Percentiles rank a stretch among this genome's conserved stretches.
Conservation (phyloP, 2,797 vertebrate species). For the Hypotaenidia philippensis region DNA sequence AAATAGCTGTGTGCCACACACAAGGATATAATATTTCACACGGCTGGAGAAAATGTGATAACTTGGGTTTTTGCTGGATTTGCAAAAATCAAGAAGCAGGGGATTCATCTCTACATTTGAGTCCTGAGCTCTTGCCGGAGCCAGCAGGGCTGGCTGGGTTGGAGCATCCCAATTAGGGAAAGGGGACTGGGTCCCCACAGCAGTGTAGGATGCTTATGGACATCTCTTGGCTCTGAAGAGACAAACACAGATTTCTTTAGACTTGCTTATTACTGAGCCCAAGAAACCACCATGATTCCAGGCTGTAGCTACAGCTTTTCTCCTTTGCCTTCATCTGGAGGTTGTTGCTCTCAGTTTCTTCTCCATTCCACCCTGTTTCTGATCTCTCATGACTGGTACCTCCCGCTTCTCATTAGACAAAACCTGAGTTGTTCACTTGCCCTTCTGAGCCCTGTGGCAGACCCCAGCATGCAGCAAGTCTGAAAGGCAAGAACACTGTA, state of each 20-base stretch:
- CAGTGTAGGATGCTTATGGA: not conserved
- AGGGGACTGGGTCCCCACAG: not conserved
- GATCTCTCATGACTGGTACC: rapidly evolving
- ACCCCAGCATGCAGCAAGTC: rapidly evolving
- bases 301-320: not conserved
- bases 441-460: not conserved
- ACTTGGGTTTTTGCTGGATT: conserved; percentile 35
- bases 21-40: conserved; percentile 37
- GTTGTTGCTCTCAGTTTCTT: not conserved
- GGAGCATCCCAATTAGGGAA: not conserved
- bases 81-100: not conserved
- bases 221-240: not conserved
- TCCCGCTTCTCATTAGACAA: not conserved
- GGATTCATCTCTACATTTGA: not conserved
- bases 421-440: not conserved
- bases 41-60: conserved; percentile 24
- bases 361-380: rapidly evolving
- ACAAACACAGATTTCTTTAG: not conserved
- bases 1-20: not conserved
- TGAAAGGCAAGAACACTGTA: not conserved
- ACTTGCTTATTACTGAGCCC: not conserved
- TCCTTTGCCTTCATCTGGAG: not conserved
- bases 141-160: not conserved
- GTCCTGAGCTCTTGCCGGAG: not conserved
- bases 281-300: rapidly evolving